Base-by-base conservation (phyloP, 2,113 vertebrate genomes). In the Syngnathus floridae region DNA sequence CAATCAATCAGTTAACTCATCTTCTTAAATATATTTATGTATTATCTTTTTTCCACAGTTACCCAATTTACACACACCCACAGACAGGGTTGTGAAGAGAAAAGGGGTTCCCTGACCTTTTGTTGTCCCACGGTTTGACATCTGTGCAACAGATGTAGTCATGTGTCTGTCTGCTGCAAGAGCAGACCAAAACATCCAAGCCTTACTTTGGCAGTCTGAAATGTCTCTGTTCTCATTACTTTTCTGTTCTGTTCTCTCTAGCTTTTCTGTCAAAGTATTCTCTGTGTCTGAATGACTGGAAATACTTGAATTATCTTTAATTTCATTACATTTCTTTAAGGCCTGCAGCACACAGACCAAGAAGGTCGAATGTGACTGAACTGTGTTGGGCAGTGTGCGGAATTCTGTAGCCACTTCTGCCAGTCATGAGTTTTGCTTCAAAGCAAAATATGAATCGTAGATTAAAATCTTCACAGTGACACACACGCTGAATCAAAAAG, bases 101-200 rank as follows among this genome's bases (percentile, higher is more conserved):
- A 85, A 86, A 89, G 90, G 90, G 88, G 82, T 89, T 92, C 84
- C 90, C 91, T 91, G 91, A 90, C 88, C 91, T 82, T 78, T 84
- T 7, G 56, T 66, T 90, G 88, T 90, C 85, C 88, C 77, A 84
- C 69, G 57, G 36, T 64, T 49, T 49, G 64, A 88, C 89, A 92
- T 90, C 86, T 92, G 90, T 78, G 72, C 12, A 78, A 85, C 89
- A 91, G 85, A 90, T 90, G 88, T 86, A 71, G 57, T 63, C 79
- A 69, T 76, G 72, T 78, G 80, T 81, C 72, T 76, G 70, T 82
- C 73, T 77, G 70, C 82, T 86, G 81, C 74, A 90, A 84, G 70
- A 86, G 78, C 84, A 87, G 77, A 87, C 90, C 87, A 79, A 87
- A 90, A 85, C 72, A 88, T 71, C 68, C 73, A 78, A 77, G 75